Evolutionary conservation across 2,113 vertebrate species (phyloP).

Genomic region (Mus musculus): DNA sequence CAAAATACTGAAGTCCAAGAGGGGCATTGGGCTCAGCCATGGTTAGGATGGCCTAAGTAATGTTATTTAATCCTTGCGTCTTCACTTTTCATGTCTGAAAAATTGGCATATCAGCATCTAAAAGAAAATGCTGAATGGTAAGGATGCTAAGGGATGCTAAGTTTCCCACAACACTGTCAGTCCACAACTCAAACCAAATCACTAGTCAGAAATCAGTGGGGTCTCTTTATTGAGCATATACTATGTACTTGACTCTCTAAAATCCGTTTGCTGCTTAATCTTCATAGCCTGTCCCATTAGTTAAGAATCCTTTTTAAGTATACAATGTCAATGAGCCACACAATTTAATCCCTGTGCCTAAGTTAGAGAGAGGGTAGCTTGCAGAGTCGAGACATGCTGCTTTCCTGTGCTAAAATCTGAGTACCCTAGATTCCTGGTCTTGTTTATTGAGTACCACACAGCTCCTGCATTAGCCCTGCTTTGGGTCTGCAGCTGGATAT

Average conservation of each 20-base stretch:
- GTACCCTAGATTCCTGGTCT: neutral
- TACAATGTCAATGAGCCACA: neutral
- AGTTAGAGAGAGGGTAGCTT: neutral
- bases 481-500: neutral
- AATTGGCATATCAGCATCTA: conserved; percentile 15
- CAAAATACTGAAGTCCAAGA: conserved; percentile 3
- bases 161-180: neutral
- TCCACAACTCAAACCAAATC: neutral
- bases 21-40: neutral
- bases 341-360: neutral
- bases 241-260: neutral
- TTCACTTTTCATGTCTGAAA: conserved; percentile 27
- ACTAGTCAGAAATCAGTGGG: neutral
- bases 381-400: neutral
- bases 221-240: conserved; percentile 37
- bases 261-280: conserved; percentile 21
- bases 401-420: neutral
- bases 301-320: neutral
- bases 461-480: neutral
- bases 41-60: neutral
- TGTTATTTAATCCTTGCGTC: neutral
- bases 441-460: neutral
- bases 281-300: neutral
- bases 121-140: neutral
- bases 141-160: neutral